Conservation (phyloP, 1,140 invertebrate genomes). For the Paralvinella palmiformis region DNA sequence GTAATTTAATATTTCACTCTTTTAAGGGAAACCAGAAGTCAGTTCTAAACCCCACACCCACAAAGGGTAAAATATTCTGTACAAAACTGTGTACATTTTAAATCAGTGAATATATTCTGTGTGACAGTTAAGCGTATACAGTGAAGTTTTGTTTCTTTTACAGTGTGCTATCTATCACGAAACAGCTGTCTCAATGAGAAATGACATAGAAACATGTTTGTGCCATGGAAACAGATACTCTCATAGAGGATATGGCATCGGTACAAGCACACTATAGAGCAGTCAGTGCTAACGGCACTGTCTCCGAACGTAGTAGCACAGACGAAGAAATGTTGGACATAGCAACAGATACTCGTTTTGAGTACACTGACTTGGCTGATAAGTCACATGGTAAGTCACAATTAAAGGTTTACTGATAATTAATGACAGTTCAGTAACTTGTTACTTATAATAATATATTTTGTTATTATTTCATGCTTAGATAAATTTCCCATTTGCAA, state of each 20-base stretch:
- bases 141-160: too few relatives aligned
- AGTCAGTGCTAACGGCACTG: slow-evolving; percentile 5
- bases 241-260: neutral
- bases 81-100: too few relatives aligned
- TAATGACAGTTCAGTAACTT: neutral
- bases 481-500: neutral
- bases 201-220: neutral
- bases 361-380: slow-evolving; percentile 1
- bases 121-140: too few relatives aligned
- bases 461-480: neutral
- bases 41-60: too few relatives aligned
- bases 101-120: too few relatives aligned
- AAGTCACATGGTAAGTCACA: slow-evolving; percentile 11
- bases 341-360: slow-evolving; percentile 3
- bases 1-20: too few relatives aligned
- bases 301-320: neutral
- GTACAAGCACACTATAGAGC: neutral
- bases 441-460: neutral
- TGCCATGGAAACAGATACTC: slow-evolving; percentile 9
- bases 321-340: slow-evolving; percentile 15
- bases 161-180: too few relatives aligned
- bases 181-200: neutral
- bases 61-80: too few relatives aligned
- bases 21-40: too few relatives aligned
- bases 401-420: neutral